These are phyloP conservation scores for Oreochromis tanganicae DNA, from an alignment of 2,113 vertebrate species.

Conservation along the genomic window DNA sequence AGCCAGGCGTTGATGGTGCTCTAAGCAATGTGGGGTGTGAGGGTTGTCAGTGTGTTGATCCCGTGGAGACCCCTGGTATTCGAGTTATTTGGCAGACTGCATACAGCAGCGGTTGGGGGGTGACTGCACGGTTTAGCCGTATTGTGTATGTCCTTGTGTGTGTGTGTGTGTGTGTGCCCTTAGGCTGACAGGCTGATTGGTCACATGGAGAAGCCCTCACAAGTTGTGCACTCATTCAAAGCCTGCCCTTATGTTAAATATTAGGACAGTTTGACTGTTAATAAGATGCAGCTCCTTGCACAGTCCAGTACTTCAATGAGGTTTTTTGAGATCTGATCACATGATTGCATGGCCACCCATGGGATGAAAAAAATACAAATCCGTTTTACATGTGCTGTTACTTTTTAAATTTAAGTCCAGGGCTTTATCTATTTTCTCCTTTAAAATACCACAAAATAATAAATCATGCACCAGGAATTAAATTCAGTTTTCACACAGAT, in stretches of 20 bases:
- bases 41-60: slow-evolving; percentile 35
- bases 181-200: slow-evolving; percentile 34
- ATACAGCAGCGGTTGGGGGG: not conserved
- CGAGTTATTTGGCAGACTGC: slow-evolving; percentile 44
- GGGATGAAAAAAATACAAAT: not conserved
- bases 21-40: slow-evolving; percentile 32
- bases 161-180: not conserved
- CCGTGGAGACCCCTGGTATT: slow-evolving; percentile 61
- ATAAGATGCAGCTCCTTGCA: not conserved
- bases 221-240: slow-evolving; percentile 24
- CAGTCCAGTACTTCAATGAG: not conserved
- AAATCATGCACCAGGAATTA: not conserved
- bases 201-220: slow-evolving; percentile 31
- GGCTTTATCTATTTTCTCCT: not conserved
- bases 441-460: not conserved
- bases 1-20: slow-evolving; percentile 30
- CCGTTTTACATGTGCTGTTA: not conserved
- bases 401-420: not conserved
- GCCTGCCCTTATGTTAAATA: slow-evolving; percentile 10
- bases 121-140: slow-evolving; percentile 18
- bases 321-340: not conserved
- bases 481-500: not conserved
- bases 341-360: not conserved
- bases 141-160: not conserved
- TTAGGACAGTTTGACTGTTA: not conserved